These are phyloP conservation scores for Entomobrya multifasciata DNA, from an alignment of 2,888 invertebrate genomes.

Conservation along the genomic window DNA sequence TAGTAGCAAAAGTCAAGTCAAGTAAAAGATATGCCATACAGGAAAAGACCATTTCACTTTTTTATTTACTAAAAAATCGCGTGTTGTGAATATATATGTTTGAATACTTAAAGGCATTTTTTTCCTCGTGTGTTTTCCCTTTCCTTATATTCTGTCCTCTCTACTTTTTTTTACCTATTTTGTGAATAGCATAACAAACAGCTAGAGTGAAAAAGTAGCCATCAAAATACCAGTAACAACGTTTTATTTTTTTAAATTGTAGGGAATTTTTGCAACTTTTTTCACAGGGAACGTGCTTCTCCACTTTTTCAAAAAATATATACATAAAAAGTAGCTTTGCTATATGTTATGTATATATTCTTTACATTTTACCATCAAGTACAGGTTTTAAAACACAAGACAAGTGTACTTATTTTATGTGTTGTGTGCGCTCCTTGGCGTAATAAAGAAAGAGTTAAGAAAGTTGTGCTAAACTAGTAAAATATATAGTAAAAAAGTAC, in stretches of 20 bases:
- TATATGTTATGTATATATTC: no score
- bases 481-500: constrained; percentile 25
- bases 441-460: no score
- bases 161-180: background rate
- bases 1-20: background rate
- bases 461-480: background rate
- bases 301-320: constrained; percentile 46
- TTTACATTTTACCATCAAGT: no score
- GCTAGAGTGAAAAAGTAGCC: background rate
- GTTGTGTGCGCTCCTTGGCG: no score
- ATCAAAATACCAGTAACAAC: constrained; percentile 12
- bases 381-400: no score
- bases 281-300: constrained; percentile 68
- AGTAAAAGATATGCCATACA: background rate
- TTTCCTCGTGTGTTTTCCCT: background rate
- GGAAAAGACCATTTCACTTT: constrained; percentile 18
- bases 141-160: background rate
- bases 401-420: no score
- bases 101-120: background rate
- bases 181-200: constrained; percentile 35
- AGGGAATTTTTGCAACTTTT: constrained; percentile 56
- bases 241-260: constrained; percentile 23
- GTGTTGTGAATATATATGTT: no score
- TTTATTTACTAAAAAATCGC: no score
- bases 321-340: background rate